Evolutionary conservation across 1,140 invertebrate species (phyloP), one percentile per base, ranked within the genome.

Genomic region (Elysia chlorotica): DNA sequence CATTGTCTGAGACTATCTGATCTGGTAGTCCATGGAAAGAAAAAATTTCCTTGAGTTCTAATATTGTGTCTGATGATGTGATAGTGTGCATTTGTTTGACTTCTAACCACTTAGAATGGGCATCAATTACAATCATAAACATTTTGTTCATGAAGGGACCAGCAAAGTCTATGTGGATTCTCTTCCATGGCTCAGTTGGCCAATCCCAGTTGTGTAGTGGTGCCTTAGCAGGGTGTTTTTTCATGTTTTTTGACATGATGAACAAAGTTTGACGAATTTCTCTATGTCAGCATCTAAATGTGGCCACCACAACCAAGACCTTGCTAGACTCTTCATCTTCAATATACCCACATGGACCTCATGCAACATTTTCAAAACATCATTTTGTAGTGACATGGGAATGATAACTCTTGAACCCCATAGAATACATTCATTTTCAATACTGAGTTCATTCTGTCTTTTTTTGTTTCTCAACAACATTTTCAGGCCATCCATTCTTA

Each of bases 251-350:
- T 54, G 37, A 76, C 90, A 90, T 23, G 81, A 79, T 23, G 79
- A 76, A 76, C 90, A 91, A 1, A 53, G 31, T 76, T 86, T 87
- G 3, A 88, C 82, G 30, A 79, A 74, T 25, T 76, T 41, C 72
- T 87, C 85, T 37, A 90, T 89, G 6, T 89, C 85, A 25, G 73
- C 31, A 74, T 91, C 88, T 0, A 90, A 85, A 2, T 80, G 79
- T 17, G 84, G 86, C 89, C 88, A 91, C 87, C 88, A 91, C 4
- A 90, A 83, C 78, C 90, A 89, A 19, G 77, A 81, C 23, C 89
- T 61, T 1, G 90, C 83, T 21, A 89, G 59, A 0, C 81, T 74
- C 80, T 91, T 91, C 89, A 91, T 91, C 0, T 80, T 83, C 0
- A 86, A 85, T 10, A 90, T 87, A 4, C 90, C 89, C 2, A 86